A percentile compares a stretch with the other conserved stretches of the same genome.
Evolutionary conservation across 2,113 vertebrate species (phyloP).

Genomic region (Dinomys branickii): DNA sequence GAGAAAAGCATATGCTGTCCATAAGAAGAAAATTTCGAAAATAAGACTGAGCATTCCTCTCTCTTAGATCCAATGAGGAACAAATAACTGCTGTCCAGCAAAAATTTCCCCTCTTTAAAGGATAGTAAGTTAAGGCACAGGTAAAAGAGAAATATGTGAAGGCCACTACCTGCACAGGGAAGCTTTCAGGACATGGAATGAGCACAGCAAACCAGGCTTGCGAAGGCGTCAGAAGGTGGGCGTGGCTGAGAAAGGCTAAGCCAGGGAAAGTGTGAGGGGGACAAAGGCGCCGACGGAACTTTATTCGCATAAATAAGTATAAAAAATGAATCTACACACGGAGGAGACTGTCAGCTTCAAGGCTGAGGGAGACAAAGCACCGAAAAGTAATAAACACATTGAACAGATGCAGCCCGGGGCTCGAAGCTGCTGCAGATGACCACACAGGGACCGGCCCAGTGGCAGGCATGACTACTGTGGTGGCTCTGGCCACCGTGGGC

Average conservation of each 20-base stretch:
- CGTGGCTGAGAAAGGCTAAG: conserved; percentile 1
- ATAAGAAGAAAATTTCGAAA: background rate
- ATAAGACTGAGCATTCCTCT: background rate
- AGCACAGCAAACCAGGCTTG: background rate
- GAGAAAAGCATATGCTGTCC: background rate
- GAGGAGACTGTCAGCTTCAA: background rate
- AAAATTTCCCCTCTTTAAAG: no score
- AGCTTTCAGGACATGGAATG: background rate
- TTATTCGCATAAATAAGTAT: background rate
- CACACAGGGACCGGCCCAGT: fast-evolving
- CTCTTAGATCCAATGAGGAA: background rate
- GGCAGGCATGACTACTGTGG: background rate
- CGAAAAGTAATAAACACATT: background rate
- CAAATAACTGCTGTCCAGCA: background rate
- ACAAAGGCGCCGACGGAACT: background rate
- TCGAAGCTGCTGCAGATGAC: background rate
- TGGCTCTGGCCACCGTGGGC: background rate
- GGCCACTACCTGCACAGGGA: background rate
- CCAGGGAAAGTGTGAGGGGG: background rate
- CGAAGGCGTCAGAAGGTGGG: background rate
- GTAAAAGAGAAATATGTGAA: background rate
- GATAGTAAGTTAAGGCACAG: background rate
- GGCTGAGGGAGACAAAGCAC: background rate
- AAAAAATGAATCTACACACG: background rate
- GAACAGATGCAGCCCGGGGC: no score